Percentiles rank a stretch among this genome's conserved stretches.
Evolutionary conservation across 2,888 invertebrate genomes (phyloP).

Genomic region (Mimachlamys varia): DNA sequence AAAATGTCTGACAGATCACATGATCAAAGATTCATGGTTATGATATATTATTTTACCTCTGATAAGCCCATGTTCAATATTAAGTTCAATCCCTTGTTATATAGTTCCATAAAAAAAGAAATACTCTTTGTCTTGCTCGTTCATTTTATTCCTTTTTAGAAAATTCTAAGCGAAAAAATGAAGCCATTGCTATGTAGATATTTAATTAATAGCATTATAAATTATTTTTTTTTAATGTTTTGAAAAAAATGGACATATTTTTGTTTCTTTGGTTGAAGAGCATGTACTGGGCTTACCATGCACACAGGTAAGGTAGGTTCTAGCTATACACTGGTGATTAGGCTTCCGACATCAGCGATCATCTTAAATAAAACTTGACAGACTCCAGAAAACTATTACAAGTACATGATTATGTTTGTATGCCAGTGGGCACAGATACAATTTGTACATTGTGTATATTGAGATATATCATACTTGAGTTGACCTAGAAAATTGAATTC

Average conservation of each 20-base stretch:
- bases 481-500: constrained; percentile 31
- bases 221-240: too few relatives aligned
- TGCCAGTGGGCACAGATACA: constrained; percentile 9
- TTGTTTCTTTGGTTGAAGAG: too few relatives aligned
- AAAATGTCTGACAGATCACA: neutral
- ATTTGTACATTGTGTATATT: neutral
- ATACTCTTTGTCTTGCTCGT: too few relatives aligned
- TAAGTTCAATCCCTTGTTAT: neutral
- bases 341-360: neutral
- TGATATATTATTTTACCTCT: too few relatives aligned
- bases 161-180: too few relatives aligned
- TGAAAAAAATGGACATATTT: too few relatives aligned
- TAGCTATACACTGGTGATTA: neutral
- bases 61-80: neutral
- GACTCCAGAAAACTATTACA: constrained; percentile 6
- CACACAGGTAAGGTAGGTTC: too few relatives aligned
- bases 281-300: too few relatives aligned
- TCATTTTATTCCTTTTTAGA: too few relatives aligned
- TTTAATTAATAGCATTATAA: too few relatives aligned
- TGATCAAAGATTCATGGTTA: neutral
- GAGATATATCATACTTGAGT: neutral
- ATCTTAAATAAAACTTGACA: neutral
- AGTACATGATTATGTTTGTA: neutral
- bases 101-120: too few relatives aligned
- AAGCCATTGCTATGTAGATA: too few relatives aligned